Conservation (phyloP, 2,888 invertebrate genomes). For the Lydus trimaculatus region DNA sequence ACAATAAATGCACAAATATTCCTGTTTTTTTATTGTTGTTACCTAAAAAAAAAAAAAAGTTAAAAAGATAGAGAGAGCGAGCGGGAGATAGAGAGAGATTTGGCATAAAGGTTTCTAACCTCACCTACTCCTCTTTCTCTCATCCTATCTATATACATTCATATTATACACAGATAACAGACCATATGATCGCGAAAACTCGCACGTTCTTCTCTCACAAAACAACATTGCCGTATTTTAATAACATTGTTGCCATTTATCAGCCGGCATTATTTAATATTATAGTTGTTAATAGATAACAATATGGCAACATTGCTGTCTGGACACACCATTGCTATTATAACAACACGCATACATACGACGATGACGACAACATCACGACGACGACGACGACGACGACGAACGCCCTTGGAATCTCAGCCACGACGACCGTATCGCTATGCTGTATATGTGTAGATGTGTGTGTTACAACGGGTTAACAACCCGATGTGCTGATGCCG, state of each 20-base stretch:
- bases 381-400: conserved; percentile 11
- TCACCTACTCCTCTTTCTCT: conserved; percentile 8
- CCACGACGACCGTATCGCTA: conserved; percentile 9
- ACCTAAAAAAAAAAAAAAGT: too few species aligned
- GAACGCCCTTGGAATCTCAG: conserved; percentile 44
- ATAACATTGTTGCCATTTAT: neutral
- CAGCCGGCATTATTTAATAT: neutral
- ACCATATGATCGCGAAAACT: conserved; percentile 4
- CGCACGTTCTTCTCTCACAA: neutral
- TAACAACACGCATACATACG: neutral
- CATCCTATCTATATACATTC: neutral
- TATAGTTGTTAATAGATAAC: neutral
- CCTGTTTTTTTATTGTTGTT: too few species aligned
- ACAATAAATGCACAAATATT: too few species aligned
- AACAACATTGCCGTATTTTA: neutral
- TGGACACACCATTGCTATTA: neutral
- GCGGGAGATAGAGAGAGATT: neutral
- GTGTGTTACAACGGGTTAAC: conserved; percentile 30
- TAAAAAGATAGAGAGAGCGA: neutral
- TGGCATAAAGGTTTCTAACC: conserved; percentile 15
- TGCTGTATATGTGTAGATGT: too few species aligned
- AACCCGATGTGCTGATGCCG: conserved; percentile 31
- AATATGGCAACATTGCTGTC: conserved; percentile 8
- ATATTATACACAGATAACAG: neutral
- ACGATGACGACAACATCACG: neutral